A percentile compares a stretch with the other conserved stretches of the same genome.
Evolutionary conservation across 2,113 vertebrate species (phyloP).

Genomic region (Tragelaphus buxtoni): DNA sequence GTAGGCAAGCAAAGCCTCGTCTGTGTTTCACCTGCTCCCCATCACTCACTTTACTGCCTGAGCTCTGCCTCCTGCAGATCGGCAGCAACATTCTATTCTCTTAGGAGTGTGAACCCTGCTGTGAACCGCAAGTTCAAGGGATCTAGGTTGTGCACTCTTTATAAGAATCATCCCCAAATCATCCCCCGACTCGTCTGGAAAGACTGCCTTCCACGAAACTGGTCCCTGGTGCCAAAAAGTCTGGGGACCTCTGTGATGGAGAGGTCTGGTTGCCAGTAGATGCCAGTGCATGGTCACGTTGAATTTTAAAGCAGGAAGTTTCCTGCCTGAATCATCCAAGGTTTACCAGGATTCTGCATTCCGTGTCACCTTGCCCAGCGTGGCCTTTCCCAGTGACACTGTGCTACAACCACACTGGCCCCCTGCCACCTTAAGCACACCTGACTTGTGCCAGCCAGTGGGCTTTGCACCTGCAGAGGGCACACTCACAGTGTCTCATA

Average conservation of each 20-base stretch:
- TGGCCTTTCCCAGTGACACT: neutral
- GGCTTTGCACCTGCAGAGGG: neutral
- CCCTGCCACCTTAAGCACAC: neutral
- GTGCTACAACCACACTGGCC: neutral
- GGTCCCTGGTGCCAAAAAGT: neutral
- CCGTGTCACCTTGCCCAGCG: neutral
- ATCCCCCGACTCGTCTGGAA: neutral
- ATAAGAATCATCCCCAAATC: neutral
- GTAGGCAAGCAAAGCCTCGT: neutral
- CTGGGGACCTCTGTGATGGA: neutral
- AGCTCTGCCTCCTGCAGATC: neutral
- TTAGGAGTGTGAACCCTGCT: neutral
- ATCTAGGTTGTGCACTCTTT: neutral
- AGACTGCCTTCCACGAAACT: neutral
- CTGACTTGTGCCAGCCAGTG: rapidly evolving
- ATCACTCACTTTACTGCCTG: neutral
- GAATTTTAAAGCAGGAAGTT: neutral
- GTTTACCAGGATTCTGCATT: neutral
- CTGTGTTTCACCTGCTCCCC: neutral
- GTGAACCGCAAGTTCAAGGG: neutral
- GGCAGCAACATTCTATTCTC: neutral
- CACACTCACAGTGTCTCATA: neutral
- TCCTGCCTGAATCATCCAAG: neutral
- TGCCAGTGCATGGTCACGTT: neutral
- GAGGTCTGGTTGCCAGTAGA: neutral